These are phyloP conservation scores for Acronicta psi DNA, from an alignment of 2,888 invertebrate genomes.

Conservation along the genomic window DNA sequence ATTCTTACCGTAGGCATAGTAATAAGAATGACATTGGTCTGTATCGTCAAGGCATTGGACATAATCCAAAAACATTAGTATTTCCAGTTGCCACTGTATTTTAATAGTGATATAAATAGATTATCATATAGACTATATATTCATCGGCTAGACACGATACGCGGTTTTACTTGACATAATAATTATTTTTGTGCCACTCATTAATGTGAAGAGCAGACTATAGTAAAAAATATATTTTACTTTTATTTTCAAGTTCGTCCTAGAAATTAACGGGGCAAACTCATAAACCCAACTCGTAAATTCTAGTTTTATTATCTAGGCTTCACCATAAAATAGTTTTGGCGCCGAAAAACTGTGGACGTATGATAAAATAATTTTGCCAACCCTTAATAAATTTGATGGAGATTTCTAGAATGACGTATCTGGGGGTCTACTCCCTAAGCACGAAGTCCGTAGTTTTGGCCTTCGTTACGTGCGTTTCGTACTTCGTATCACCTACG, in stretches of 20 bases:
- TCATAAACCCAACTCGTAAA: constrained; percentile 1
- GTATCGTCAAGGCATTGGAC: constrained; percentile 55
- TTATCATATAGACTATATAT: constrained; percentile 48
- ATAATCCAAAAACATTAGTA: constrained; percentile 58
- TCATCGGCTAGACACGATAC: constrained; percentile 24
- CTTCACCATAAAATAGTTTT: background rate
- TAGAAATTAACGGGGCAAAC: background rate
- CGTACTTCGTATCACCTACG: no score
- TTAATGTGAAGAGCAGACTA: constrained; percentile 2
- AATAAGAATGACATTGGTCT: constrained; percentile 48
- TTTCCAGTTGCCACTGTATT: constrained; percentile 51
- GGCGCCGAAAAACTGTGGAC: background rate
- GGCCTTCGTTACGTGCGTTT: no score
- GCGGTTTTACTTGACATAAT: constrained; percentile 41
- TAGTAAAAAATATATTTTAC: background rate
- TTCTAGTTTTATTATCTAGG: constrained; percentile 1
- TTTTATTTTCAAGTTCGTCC: background rate
- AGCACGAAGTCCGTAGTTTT: no score
- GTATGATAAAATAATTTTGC: background rate
- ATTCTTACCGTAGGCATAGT: constrained; percentile 4
- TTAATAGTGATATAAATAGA: constrained; percentile 56
- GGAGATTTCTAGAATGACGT: no score
- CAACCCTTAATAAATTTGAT: background rate
- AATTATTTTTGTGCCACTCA: constrained; percentile 25
- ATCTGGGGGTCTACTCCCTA: no score